Evolutionary conservation across 2,113 vertebrate genomes (phyloP), one percentile per base, ranked within the genome.

Genomic region (Pterocles orientalis): DNA sequence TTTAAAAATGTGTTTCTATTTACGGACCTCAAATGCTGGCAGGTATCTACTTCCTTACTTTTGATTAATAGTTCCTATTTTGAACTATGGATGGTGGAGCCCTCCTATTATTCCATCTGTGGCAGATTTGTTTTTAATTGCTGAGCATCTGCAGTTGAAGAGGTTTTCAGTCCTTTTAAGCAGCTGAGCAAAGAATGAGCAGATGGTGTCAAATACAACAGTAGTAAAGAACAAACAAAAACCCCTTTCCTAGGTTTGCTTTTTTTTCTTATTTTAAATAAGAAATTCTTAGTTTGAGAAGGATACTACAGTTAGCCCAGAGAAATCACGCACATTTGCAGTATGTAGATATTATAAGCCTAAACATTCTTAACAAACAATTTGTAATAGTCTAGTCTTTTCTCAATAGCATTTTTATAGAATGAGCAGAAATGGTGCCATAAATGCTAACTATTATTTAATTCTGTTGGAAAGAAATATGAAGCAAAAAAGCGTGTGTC

Each of bases 91-190:
- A 88, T 88, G 78, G 69, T 83, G 60, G 60, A 94, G 82, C 82
- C 75, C 81, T 96, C 71, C 86, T 77, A 92, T 96, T 94, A 96
- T 72, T 96, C 94, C 91, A 95, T 94, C 87, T 95, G 95, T 84
- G 54, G 89, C 91, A 95, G 91, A 97, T 94, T 97, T 94, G 84
- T 81, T 96, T 96, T 90, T 95, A 92, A 65, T 95, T 94, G 94
- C 86, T 95, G 56, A 96, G 95, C 87, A 97, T 95, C 94, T 97
- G 92, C 95, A 97, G n/a, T 65, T 94, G 82, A 94, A 96, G 92
- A 91, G 78, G 68, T 85, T 90, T 94, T 68, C 51, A 92, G 43
- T 86, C 87, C 95, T 95, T 95, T 81, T 12, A 92, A 94, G 89
- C 95, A 95, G 87, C 94, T 95, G 89, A 96, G 95, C 91, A 95